Evolutionary conservation across 2,113 vertebrate species (phyloP), one percentile per base, ranked within the genome.

Genomic region (Corydoras maculifer): DNA sequence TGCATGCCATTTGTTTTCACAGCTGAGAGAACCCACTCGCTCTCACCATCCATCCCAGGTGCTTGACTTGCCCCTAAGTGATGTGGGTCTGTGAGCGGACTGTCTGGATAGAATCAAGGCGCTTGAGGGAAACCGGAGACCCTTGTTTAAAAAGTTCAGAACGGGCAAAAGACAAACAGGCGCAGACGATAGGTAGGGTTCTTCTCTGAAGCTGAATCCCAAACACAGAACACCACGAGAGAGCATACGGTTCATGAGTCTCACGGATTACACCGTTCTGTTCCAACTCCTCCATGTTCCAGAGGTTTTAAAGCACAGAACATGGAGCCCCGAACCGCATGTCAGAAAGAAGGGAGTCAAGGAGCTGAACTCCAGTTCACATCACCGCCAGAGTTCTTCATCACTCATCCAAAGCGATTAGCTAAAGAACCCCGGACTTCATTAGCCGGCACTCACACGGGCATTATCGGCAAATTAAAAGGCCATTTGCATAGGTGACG

Each of bases 1-100:
- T 88, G 86, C 88, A 86, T 88, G 35, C 88, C 87, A 80, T 78
- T 79, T 94, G 93, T 94, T 94, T 92, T 93, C 86, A 92, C 93
- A 97, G 92, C 93, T 96, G 93, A 79, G 85, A 86, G 90, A 90
- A 87, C 89, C 88, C 58, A 65, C 30, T 61, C 18, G 2, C 30
- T 12, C 43, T 57, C 14, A 18, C 49, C 14, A 60, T 67, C 12
- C 5, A 8, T 58, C 18, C 86, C 87, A 86, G 80, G 89, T 92
- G 90, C 84, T 90, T 91, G 85, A 84, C 84, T 82, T 81, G 55
- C 86, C 89, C 88, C 86, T 83, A 87, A 86, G 85, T 84, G 87
- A 87, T 89, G 89, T 87, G 87, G 86, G 85, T 87, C 85, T 86
- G 88, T 86, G 80, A 87, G 81, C 43, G 9, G 78, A 72, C 31